Evolutionary conservation across 2,888 invertebrate species (phyloP).

Genomic region (Drosophila infuscata): DNA sequence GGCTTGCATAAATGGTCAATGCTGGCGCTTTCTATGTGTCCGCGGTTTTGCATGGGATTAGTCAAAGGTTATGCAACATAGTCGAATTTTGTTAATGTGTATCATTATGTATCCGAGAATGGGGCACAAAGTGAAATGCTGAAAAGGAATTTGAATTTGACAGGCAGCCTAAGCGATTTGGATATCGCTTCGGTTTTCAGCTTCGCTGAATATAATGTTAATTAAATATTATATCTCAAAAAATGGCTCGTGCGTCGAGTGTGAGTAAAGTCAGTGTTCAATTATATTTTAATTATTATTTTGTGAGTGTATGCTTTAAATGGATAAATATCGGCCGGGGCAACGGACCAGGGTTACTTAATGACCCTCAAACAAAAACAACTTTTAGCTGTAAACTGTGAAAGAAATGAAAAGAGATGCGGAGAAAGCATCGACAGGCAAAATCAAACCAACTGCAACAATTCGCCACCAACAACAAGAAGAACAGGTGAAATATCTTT

Average conservation of each 20-base stretch:
- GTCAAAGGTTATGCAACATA: slow-evolving; percentile 65
- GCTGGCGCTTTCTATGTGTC: slow-evolving; percentile 43
- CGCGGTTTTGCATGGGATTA: slow-evolving; percentile 38
- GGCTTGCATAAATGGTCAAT: slow-evolving; percentile 16
- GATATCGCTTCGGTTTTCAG: slow-evolving; percentile 40
- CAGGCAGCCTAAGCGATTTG: slow-evolving; percentile 56
- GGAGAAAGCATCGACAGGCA: slow-evolving; percentile 69
- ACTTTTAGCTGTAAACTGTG: slow-evolving; percentile 70
- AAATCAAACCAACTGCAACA: slow-evolving; percentile 68
- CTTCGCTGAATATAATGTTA: slow-evolving; percentile 62
- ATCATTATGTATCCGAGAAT: slow-evolving; percentile 63
- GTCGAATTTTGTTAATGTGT: slow-evolving; percentile 2
- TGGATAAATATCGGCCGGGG: slow-evolving; percentile 44
- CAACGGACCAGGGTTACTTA: slow-evolving; percentile 66
- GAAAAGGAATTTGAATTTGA: slow-evolving; percentile 61
- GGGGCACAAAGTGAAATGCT: slow-evolving; percentile 62
- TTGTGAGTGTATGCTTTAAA: slow-evolving; percentile 51
- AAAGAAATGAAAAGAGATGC: slow-evolving; percentile 75
- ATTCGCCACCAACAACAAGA: slow-evolving; percentile 52
- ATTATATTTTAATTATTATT: slow-evolving; percentile 59
- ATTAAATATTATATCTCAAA: slow-evolving; percentile 54
- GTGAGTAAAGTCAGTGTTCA: slow-evolving; percentile 40
- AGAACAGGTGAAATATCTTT: slow-evolving; percentile 60
- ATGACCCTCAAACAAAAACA: slow-evolving; percentile 68
- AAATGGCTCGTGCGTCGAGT: slow-evolving; percentile 15